Evolutionary conservation across 2,888 invertebrate genomes (phyloP).

Genomic region (Drosophila cognata): DNA sequence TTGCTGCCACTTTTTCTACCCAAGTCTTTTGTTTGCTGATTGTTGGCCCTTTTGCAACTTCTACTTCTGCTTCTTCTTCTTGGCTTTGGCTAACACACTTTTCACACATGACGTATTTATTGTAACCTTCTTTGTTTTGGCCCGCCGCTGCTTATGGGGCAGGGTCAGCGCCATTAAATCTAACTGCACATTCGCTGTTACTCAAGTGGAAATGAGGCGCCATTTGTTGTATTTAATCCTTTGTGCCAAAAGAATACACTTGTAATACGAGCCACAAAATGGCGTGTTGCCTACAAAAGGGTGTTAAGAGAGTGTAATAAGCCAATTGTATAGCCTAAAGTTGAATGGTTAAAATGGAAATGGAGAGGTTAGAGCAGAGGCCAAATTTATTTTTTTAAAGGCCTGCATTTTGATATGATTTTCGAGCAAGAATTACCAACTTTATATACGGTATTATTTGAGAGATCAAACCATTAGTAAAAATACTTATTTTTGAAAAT

Average conservation of each 20-base stretch:
- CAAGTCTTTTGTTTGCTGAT: conserved; percentile 42
- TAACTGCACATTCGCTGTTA: conserved; percentile 60
- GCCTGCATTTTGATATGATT: too few species aligned
- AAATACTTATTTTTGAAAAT: not conserved
- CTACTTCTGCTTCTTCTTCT: not conserved
- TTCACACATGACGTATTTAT: conserved; percentile 66
- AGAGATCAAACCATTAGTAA: too few species aligned
- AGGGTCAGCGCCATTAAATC: conserved; percentile 71
- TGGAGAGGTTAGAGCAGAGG: too few species aligned
- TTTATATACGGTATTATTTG: too few species aligned
- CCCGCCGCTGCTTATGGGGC: conserved; percentile 35
- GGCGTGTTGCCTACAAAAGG: conserved; percentile 23
- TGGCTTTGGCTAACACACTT: conserved; percentile 10
- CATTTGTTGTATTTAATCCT: conserved; percentile 54
- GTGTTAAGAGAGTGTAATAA: conserved; percentile 5
- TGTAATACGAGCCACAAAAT: conserved; percentile 17
- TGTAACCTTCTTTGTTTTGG: conserved; percentile 32
- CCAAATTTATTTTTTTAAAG: too few species aligned
- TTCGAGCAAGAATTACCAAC: too few species aligned
- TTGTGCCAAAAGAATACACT: conserved; percentile 17
- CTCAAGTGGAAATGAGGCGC: conserved; percentile 62
- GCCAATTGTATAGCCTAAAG: not conserved
- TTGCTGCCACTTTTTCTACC: conserved; percentile 58
- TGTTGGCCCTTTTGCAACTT: not conserved
- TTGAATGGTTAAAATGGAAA: not conserved